Evolutionary conservation across 2,797 vertebrate genomes (phyloP).

Genomic region (Pogoniulus pusillus): DNA sequence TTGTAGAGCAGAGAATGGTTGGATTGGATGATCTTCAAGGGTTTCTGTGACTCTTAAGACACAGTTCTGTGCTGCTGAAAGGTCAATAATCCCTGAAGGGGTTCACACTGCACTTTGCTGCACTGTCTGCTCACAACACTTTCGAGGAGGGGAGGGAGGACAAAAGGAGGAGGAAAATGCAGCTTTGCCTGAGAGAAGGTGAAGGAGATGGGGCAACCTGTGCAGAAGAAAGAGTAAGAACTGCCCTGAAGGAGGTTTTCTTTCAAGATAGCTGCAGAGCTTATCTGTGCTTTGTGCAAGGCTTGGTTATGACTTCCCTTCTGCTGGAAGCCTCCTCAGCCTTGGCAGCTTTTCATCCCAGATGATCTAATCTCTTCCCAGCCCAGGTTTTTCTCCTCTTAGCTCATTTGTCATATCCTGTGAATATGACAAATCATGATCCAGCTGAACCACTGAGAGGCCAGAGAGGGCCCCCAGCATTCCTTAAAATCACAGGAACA

Average conservation of each 20-base stretch:
- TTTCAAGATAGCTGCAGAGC: constrained; percentile 17
- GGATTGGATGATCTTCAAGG: no score
- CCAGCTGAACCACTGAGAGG: constrained; percentile 38
- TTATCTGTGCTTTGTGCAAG: constrained; percentile 45
- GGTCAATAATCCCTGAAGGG: not conserved
- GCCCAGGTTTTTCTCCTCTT: constrained; percentile 35
- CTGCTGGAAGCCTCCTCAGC: constrained; percentile 5
- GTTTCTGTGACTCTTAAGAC: no score
- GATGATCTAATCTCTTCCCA: constrained; percentile 66
- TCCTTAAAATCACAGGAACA: not conserved
- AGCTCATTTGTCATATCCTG: constrained; percentile 60
- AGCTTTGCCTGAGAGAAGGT: not conserved
- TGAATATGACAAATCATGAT: constrained; percentile 70
- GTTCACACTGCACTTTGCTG: constrained; percentile 29
- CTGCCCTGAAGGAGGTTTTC: not conserved
- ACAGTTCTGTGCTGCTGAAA: no score
- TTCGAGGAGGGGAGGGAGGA: not conserved
- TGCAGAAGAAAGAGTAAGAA: not conserved
- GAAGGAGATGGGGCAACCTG: not conserved
- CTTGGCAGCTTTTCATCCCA: constrained; percentile 57
- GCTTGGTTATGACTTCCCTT: constrained; percentile 37
- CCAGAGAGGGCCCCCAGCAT: constrained; percentile 18
- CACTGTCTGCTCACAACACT: not conserved
- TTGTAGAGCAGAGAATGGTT: no score
- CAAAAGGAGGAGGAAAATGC: not conserved